phyloP scores from a whole-genome alignment of 2,888 invertebrate species.

The Seira sanloemensis region DNA sequence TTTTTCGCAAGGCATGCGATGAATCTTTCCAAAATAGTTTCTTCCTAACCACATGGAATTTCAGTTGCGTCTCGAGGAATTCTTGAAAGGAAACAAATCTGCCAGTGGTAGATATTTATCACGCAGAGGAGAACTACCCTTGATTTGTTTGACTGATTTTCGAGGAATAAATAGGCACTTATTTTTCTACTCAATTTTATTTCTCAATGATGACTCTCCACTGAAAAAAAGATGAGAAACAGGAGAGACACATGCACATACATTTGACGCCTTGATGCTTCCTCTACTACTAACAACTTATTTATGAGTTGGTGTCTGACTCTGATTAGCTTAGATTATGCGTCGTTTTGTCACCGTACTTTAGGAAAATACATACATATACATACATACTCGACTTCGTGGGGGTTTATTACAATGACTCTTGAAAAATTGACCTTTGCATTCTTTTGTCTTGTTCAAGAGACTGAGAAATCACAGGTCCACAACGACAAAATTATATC shows the following conservation, averaged over 20 bases:
- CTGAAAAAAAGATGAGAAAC: background rate
- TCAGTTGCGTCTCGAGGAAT: background rate
- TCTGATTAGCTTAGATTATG: background rate
- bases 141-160: conserved; percentile 18
- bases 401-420: background rate
- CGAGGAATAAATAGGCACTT: conserved; percentile 1
- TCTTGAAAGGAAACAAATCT: conserved; percentile 5
- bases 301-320: background rate
- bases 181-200: background rate
- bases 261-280: conserved; percentile 12
- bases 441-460: background rate
- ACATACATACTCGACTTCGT: background rate
- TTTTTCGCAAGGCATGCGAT: background rate
- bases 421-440: conserved; percentile 1
- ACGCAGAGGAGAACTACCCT: background rate
- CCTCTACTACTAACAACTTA: background rate
- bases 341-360: background rate
- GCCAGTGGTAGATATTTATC: conserved; percentile 3
- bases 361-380: background rate
- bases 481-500: background rate
- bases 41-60: background rate
- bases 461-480: background rate
- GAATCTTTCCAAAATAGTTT: conserved; percentile 14
- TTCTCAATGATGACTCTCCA: background rate
- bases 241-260: background rate